These are phyloP conservation scores for Dendroctonus valens DNA, from an alignment of 1,140 invertebrate species.

Conservation along the genomic window DNA sequence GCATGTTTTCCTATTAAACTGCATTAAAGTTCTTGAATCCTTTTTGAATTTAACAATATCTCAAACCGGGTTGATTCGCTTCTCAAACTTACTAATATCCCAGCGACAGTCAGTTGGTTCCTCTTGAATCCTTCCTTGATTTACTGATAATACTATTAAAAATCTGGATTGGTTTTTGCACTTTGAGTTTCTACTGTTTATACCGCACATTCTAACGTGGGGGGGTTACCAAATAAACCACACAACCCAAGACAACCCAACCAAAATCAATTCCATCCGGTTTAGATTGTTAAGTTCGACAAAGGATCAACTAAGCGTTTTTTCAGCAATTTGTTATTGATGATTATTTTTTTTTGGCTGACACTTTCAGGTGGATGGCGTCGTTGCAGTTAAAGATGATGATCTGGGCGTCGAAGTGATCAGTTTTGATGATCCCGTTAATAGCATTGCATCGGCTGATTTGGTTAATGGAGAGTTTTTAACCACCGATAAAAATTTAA, in stretches of 20 bases:
- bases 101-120: background rate
- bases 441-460: constrained; percentile 44
- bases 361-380: constrained; percentile 37
- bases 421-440: constrained; percentile 45
- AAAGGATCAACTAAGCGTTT: constrained; percentile 4
- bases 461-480: constrained; percentile 44
- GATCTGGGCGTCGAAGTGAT: constrained; percentile 45
- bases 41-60: constrained; percentile 32
- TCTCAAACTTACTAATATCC: constrained; percentile 18
- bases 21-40: background rate
- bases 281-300: constrained; percentile 32
- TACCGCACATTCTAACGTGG: too few relatives aligned
- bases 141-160: too few relatives aligned
- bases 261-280: constrained; percentile 11
- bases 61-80: constrained; percentile 3
- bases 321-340: background rate
- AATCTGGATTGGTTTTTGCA: too few relatives aligned
- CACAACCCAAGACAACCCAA: background rate
- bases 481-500: constrained; percentile 29
- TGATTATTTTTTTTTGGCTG: constrained; percentile 23
- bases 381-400: constrained; percentile 33
- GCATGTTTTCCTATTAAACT: constrained; percentile 2
- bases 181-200: too few relatives aligned
- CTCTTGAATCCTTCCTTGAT: background rate
- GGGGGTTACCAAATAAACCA: background rate